Conservation (phyloP, 2,797 vertebrate species). For the Molossus molossus region DNA sequence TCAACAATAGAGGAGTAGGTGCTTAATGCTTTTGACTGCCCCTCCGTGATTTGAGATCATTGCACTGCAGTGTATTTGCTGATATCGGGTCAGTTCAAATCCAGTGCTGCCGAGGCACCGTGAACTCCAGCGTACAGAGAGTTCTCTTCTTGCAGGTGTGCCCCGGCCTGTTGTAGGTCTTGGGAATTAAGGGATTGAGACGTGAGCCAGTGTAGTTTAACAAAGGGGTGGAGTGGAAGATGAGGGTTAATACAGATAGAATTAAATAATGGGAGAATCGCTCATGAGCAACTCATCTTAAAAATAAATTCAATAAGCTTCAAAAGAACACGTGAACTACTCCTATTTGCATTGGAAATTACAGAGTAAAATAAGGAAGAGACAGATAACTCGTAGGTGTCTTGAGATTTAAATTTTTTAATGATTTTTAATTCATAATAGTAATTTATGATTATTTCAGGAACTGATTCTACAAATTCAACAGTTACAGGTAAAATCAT, state of each 20-base stretch:
- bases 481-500: constrained; percentile 78
- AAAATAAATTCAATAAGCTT: constrained; percentile 17
- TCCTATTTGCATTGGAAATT: background rate
- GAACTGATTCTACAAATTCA: constrained; percentile 37
- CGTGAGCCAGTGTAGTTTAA: background rate
- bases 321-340: background rate
- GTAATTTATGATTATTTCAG: constrained; percentile 76
- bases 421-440: constrained; percentile 58
- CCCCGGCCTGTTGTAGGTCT: background rate
- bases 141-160: background rate
- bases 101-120: background rate
- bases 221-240: background rate
- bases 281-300: background rate
- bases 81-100: background rate
- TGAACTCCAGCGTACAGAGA: background rate
- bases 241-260: background rate
- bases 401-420: background rate
- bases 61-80: background rate
- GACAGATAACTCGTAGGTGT: background rate
- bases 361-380: background rate
- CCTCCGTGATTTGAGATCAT: background rate
- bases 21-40: background rate
- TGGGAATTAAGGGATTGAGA: background rate
- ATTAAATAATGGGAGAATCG: background rate
- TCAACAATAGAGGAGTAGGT: background rate